These are phyloP conservation scores for Lepidurus apus DNA, from an alignment of 1,140 invertebrate species.

Conservation along the genomic window DNA sequence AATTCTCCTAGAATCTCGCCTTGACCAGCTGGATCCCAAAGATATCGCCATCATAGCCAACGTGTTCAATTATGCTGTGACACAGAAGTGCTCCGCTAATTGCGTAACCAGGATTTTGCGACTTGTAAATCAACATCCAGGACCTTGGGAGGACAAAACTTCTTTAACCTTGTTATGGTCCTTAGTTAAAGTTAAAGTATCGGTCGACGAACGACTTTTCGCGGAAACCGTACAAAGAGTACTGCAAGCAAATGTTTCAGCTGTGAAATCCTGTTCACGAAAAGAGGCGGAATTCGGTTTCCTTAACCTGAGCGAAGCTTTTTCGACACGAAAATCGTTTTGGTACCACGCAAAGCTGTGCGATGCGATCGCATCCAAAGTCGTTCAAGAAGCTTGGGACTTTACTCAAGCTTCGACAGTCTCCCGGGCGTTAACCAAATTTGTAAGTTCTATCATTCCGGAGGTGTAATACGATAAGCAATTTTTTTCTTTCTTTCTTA, in stretches of 20 bases:
- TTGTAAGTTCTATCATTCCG: not conserved
- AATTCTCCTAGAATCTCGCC: constrained; percentile 22
- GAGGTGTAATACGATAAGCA: not conserved
- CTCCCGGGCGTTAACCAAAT: not conserved
- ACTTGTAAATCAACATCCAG: not conserved
- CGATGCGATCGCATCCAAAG: constrained; percentile 23
- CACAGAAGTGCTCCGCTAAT: not conserved
- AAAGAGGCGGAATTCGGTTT: not conserved
- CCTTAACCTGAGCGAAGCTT: not conserved
- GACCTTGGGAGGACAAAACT: not conserved
- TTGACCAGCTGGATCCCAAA: constrained; percentile 11
- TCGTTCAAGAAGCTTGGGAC: constrained; percentile 13
- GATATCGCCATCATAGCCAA: not conserved
- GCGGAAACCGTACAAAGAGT: not conserved
- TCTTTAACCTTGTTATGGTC: not conserved
- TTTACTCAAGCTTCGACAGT: not conserved
- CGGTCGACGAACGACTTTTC: not conserved
- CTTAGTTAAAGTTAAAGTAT: not conserved
- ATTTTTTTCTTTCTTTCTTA: not conserved
- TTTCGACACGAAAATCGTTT: not conserved
- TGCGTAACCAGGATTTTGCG: not conserved
- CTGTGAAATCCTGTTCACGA: not conserved
- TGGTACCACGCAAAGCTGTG: constrained; percentile 26
- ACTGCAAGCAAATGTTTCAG: not conserved
- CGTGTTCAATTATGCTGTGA: constrained; percentile 1